These are phyloP conservation scores for Verasper variegatus DNA, from an alignment of 2,113 vertebrate species.

Conservation along the genomic window DNA sequence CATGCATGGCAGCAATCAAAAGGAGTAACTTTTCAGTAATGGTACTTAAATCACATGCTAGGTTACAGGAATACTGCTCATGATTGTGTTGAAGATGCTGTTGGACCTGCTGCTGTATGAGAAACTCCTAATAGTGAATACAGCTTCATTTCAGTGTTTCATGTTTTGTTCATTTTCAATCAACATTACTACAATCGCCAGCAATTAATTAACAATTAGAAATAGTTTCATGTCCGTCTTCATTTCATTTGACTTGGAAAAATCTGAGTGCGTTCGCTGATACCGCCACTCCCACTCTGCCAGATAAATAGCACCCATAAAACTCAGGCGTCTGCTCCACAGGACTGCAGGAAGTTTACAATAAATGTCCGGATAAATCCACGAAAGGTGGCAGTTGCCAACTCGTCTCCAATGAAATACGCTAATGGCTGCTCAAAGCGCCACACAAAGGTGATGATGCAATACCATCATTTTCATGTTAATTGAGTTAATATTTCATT, in stretches of 20 bases:
- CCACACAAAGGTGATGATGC: conserved; percentile 54
- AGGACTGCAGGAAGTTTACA: conserved; percentile 73
- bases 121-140: background rate
- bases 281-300: conserved; percentile 54
- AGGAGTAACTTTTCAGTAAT: background rate
- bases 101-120: background rate
- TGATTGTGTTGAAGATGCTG: background rate
- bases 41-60: conserved; percentile 8
- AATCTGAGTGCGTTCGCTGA: conserved; percentile 52
- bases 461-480: conserved; percentile 49
- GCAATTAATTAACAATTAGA: conserved; percentile 63
- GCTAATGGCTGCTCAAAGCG: conserved; percentile 64
- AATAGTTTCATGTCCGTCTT: conserved; percentile 52
- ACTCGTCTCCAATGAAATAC: conserved; percentile 70
- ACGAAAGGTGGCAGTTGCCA: conserved; percentile 64
- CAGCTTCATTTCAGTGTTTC: conserved; percentile 14
- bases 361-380: conserved; percentile 78
- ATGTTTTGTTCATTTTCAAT: conserved; percentile 45
- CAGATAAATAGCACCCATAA: conserved; percentile 76
- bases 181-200: conserved; percentile 40
- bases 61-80: background rate
- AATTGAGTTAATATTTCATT: conserved; percentile 47
- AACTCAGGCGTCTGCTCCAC: conserved; percentile 70
- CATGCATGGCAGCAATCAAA: conserved; percentile 13
- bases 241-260: conserved; percentile 71